phyloP scores from a whole-genome alignment of 1,140 invertebrate genomes.

The Euwallacea fornicatus region DNA sequence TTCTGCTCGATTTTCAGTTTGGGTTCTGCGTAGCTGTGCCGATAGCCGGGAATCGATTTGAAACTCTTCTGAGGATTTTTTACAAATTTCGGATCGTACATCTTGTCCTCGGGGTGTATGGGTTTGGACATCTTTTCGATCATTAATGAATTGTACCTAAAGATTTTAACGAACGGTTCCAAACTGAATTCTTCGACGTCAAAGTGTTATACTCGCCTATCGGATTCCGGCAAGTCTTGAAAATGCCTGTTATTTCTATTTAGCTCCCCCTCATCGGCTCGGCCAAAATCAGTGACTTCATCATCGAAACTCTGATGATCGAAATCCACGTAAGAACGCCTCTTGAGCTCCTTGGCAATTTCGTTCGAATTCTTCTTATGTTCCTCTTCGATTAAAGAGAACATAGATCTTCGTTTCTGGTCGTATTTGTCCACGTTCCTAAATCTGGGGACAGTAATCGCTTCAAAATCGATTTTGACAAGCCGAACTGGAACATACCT shows the following conservation, averaged over 20 bases:
- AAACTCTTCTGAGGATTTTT: conserved; percentile 47
- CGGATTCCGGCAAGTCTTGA: conserved; percentile 44
- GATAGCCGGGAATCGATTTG: conserved; percentile 51
- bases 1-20: conserved; percentile 44
- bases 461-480: neutral
- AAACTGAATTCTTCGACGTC: neutral
- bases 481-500: neutral
- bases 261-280: conserved; percentile 27
- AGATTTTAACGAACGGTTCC: neutral
- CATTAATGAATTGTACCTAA: conserved; percentile 21
- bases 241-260: conserved; percentile 33
- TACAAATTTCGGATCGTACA: conserved; percentile 44
- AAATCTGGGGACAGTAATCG: conserved; percentile 43
- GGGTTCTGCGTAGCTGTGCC: conserved; percentile 59
- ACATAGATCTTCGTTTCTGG: conserved; percentile 53
- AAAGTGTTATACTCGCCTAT: conserved; percentile 33
- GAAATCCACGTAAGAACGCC: conserved; percentile 52
- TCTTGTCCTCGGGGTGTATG: conserved; percentile 37
- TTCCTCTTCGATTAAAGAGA: conserved; percentile 54
- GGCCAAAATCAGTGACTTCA: conserved; percentile 28
- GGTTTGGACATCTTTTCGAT: conserved; percentile 44
- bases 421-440: conserved; percentile 51
- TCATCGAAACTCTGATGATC: conserved; percentile 29
- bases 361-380: conserved; percentile 53
- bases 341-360: conserved; percentile 56